These are phyloP conservation scores for Peromyscus aztecus DNA, from an alignment of 2,797 vertebrate species.

Conservation along the genomic window DNA sequence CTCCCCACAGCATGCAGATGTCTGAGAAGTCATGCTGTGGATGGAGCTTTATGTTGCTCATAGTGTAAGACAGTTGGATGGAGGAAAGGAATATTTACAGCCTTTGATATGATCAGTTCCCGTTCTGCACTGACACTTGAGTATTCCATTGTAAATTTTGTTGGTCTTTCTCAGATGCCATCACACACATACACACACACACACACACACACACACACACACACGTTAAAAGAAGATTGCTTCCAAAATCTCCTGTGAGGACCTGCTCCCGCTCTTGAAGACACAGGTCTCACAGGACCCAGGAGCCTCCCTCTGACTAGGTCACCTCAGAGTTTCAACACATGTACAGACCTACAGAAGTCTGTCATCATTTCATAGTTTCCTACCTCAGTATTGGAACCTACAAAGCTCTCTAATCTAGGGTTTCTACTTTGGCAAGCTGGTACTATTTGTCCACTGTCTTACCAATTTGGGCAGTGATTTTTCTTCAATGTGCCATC, in stretches of 20 bases:
- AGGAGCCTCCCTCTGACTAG: background rate
- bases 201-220: too few relatives aligned
- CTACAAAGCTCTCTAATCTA: too few relatives aligned
- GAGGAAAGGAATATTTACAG: background rate
- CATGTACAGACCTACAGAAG: background rate
- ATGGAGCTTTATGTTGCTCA: background rate
- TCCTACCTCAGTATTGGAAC: background rate
- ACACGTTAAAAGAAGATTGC: background rate
- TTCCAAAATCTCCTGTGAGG: background rate
- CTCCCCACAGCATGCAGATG: background rate
- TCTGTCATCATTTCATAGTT: background rate
- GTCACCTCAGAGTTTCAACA: background rate
- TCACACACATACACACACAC: background rate
- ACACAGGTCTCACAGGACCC: background rate
- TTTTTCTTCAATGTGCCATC: background rate
- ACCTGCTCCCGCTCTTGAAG: background rate
- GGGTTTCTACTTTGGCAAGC: background rate
- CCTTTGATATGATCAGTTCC: background rate
- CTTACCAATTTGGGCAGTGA: background rate
- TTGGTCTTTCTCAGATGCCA: background rate
- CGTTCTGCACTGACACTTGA: background rate
- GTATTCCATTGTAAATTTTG: background rate
- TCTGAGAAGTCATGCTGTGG: background rate
- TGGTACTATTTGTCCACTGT: too few relatives aligned
- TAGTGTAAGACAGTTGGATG: fast-evolving